phyloP scores from a whole-genome alignment of 2,113 vertebrate species.

The Redunca redunca region DNA sequence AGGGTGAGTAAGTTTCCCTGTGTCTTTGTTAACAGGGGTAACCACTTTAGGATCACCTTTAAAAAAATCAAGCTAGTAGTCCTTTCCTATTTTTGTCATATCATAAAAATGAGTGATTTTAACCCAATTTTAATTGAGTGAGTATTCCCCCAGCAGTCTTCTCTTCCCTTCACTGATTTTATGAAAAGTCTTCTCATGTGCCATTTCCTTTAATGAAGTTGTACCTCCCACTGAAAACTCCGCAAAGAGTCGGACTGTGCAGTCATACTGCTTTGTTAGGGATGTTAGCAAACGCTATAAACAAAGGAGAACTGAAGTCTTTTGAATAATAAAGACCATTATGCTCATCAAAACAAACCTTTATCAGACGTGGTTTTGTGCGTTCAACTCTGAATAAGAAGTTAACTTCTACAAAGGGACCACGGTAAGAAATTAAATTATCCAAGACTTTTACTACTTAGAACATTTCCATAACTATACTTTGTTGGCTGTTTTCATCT shows the following conservation, averaged over 20 bases:
- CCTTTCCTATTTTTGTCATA: neutral
- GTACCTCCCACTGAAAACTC: neutral
- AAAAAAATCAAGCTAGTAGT: neutral
- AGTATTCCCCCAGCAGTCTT: neutral
- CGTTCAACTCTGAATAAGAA: neutral
- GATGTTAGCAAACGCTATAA: neutral
- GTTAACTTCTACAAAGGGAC: neutral
- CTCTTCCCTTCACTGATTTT: neutral
- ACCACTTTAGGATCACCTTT: neutral
- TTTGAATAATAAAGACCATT: slow-evolving; percentile 16
- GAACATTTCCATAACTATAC: neutral
- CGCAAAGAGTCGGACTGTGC: too few species aligned
- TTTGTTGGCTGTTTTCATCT: neutral
- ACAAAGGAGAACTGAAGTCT: neutral
- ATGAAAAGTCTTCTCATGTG: neutral
- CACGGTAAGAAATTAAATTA: slow-evolving; percentile 17
- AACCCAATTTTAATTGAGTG: neutral
- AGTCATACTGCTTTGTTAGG: neutral
- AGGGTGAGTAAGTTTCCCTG: slow-evolving; percentile 81
- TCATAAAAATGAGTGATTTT: neutral
- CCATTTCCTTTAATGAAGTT: neutral
- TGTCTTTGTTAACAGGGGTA: neutral
- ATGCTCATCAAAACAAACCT: slow-evolving; percentile 34
- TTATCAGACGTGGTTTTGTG: slow-evolving; percentile 1
- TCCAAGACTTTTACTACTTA: neutral